Conservation (phyloP, 1,140 invertebrate species). For the Pygmarrhopalites habei region DNA sequence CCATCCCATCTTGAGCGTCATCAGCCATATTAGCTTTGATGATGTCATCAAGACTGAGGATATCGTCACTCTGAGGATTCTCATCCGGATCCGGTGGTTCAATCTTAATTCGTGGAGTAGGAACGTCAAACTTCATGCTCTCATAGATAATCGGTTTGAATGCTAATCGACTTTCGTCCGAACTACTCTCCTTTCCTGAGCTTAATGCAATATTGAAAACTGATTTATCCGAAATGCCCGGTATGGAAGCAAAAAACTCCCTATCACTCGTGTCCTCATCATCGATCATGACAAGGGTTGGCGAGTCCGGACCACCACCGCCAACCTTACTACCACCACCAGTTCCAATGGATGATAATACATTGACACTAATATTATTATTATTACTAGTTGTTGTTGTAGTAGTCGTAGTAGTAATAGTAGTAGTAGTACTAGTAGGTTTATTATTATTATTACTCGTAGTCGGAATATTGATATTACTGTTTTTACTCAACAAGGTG, state of each 20-base stretch:
- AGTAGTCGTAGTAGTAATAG: not conserved
- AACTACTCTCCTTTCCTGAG: not conserved
- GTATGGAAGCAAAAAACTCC: not conserved
- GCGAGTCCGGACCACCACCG: too few species aligned
- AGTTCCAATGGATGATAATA: not conserved
- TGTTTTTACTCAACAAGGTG: too few species aligned
- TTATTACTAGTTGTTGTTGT: not conserved
- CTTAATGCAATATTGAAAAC: not conserved
- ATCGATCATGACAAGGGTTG: not conserved
- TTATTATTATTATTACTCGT: constrained; percentile 1
- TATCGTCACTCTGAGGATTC: not conserved
- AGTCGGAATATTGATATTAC: not conserved
- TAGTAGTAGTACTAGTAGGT: too few species aligned
- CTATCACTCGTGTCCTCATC: constrained; percentile 5
- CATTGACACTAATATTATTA: not conserved
- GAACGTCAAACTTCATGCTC: constrained; percentile 38
- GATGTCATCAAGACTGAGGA: not conserved
- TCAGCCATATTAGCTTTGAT: not conserved
- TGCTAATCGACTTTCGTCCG: too few species aligned
- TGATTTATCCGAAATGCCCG: not conserved
- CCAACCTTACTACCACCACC: too few species aligned
- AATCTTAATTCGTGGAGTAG: constrained; percentile 29
- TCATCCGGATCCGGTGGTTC: constrained; percentile 33
- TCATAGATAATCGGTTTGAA: constrained; percentile 29
- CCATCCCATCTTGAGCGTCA: not conserved